phyloP scores from a whole-genome alignment of 2,888 invertebrate genomes.

The Frankliniella intonsa region DNA sequence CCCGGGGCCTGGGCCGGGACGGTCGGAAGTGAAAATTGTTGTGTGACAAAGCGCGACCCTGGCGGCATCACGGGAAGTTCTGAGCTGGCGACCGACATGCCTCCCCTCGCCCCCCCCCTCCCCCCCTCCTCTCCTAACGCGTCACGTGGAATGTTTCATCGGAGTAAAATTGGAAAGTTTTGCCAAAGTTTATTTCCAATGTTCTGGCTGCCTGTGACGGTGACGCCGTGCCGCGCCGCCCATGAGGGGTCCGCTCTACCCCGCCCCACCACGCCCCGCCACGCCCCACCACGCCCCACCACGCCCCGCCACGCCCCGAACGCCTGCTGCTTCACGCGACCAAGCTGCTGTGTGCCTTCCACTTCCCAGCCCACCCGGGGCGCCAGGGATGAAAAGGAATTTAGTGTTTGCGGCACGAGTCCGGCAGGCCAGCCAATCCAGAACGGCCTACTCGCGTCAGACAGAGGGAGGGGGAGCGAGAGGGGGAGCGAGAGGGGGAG shows the following conservation, averaged over 20 bases:
- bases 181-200: constrained; percentile 14
- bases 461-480: no score
- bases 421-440: no score
- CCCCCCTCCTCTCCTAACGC: not conserved
- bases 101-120: not conserved
- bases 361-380: not conserved
- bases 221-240: not conserved
- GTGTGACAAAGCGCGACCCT: not conserved
- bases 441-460: no score
- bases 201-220: not conserved
- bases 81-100: not conserved
- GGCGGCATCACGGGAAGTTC: not conserved
- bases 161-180: constrained; percentile 17
- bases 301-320: not conserved
- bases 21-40: not conserved
- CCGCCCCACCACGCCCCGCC: not conserved
- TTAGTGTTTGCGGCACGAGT: no score
- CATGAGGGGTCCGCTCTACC: not conserved
- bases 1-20: not conserved
- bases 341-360: not conserved
- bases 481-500: not conserved
- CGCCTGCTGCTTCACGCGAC: not conserved
- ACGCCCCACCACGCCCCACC: not conserved
- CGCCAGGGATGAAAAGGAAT: no score
- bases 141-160: constrained; percentile 24